A percentile compares a stretch with the other conserved stretches of the same genome.
These are phyloP conservation scores for Tenodera sinensis DNA, from an alignment of 2,888 invertebrate species.

Conservation along the genomic window DNA sequence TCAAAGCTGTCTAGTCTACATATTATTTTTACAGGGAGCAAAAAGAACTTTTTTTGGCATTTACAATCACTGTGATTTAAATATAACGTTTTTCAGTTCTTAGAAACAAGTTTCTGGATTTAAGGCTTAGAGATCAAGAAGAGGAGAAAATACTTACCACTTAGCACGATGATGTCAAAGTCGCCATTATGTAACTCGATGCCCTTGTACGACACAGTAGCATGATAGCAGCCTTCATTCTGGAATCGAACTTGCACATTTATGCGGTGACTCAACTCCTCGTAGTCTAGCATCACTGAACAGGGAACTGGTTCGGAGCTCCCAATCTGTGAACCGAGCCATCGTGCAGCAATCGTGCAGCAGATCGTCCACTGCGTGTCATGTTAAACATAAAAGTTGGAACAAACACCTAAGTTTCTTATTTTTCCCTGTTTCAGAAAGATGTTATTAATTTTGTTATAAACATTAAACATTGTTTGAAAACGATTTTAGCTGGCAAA, in stretches of 20 bases:
- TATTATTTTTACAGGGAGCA: too few species aligned
- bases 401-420: neutral
- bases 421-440: neutral
- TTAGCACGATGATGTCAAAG: constrained; percentile 87
- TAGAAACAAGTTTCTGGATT: neutral
- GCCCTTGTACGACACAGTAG: constrained; percentile 71
- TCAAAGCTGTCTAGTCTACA: too few species aligned
- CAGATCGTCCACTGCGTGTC: constrained; percentile 7
- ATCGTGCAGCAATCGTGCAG: constrained; percentile 6
- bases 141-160: constrained; percentile 57
- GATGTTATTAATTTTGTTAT: neutral
- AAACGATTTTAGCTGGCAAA: neutral
- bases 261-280: constrained; percentile 73
- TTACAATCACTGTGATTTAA: too few species aligned
- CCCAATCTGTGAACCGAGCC: constrained; percentile 54
- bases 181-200: constrained; percentile 80
- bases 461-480: neutral
- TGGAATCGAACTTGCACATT: constrained; percentile 74
- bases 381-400: neutral
- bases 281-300: constrained; percentile 62
- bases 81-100: too few species aligned
- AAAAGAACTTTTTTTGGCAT: too few species aligned
- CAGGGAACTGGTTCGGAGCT: constrained; percentile 41
- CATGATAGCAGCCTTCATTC: constrained; percentile 76
- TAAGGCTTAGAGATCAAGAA: neutral